phyloP scores from a whole-genome alignment of 2,888 invertebrate genomes.

The Drosophila bunnanda region DNA sequence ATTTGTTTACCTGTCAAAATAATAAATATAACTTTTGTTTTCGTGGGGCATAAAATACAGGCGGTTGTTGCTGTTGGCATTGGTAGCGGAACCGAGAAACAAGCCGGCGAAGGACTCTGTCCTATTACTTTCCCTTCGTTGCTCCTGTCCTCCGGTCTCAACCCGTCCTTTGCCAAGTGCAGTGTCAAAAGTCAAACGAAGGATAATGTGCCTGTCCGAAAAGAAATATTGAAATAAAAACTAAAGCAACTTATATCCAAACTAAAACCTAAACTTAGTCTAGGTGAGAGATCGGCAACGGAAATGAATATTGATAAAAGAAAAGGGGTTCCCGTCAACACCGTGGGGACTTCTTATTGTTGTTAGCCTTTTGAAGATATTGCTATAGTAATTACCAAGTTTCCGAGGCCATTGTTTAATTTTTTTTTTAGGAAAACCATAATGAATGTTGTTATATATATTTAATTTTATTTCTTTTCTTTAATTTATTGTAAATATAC shows the following conservation, averaged over 20 bases:
- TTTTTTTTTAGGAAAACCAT: too few relatives aligned
- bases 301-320: background rate
- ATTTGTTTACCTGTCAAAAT: slow-evolving; percentile 80
- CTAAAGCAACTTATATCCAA: slow-evolving; percentile 9
- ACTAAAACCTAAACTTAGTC: slow-evolving; percentile 27
- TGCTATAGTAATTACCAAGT: background rate
- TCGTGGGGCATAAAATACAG: slow-evolving; percentile 75
- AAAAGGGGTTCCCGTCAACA: background rate
- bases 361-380: background rate
- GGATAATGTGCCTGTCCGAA: slow-evolving; percentile 47
- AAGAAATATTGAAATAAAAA: slow-evolving; percentile 42
- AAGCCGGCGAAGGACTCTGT: slow-evolving; percentile 36
- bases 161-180: slow-evolving; percentile 52
- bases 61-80: slow-evolving; percentile 60
- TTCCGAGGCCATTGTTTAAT: background rate
- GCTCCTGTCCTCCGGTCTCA: slow-evolving; percentile 35
- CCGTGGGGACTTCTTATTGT: background rate
- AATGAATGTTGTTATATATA: too few relatives aligned
- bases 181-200: slow-evolving; percentile 66
- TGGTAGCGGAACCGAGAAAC: slow-evolving; percentile 57
- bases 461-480: too few relatives aligned
- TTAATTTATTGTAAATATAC: background rate
- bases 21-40: slow-evolving; percentile 80
- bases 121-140: slow-evolving; percentile 50
- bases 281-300: slow-evolving; percentile 3